Evolutionary conservation across 37 sponge, comb jelly and placozoan genomes (phyloP).

Genomic region (Axinella damicornis): DNA sequence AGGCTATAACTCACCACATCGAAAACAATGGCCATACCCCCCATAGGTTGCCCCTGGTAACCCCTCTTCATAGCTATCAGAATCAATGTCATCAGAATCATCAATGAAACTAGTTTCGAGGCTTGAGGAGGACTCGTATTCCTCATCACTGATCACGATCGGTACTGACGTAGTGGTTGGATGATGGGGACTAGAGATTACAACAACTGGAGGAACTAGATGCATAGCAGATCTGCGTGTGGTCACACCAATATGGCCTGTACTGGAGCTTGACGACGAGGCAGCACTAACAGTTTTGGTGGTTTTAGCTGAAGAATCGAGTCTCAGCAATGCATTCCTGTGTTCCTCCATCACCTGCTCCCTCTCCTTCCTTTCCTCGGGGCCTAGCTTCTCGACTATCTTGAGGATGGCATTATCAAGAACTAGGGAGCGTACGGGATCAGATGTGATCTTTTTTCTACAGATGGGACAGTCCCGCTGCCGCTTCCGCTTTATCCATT

Average conservation of each 20-base stretch:
- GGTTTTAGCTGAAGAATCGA: too few relatives aligned
- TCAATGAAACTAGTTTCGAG: too few relatives aligned
- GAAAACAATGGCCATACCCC: constrained; percentile 51
- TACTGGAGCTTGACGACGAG: too few relatives aligned
- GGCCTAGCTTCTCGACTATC: constrained; percentile 44
- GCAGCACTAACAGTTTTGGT: too few relatives aligned
- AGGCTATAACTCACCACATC: constrained; percentile 34
- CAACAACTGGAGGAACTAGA: too few relatives aligned
- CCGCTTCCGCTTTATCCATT: constrained; percentile 47
- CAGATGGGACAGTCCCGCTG: constrained; percentile 61
- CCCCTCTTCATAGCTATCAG: constrained; percentile 9
- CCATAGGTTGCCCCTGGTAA: constrained; percentile 27
- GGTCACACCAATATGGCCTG: too few relatives aligned
- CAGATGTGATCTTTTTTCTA: constrained; percentile 19
- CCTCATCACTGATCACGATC: too few relatives aligned
- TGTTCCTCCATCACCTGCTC: neutral
- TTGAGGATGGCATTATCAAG: constrained; percentile 68
- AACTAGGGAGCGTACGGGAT: constrained; percentile 50
- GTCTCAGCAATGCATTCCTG: neutral
- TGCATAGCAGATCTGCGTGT: too few relatives aligned
- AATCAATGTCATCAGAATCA: constrained; percentile 8
- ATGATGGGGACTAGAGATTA: too few relatives aligned
- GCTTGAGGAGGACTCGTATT: neutral
- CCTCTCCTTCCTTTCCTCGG: constrained; percentile 29
- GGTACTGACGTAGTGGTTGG: too few relatives aligned